Conservation (phyloP, 2,113 vertebrate genomes). For the Macrotis lagotis region DNA sequence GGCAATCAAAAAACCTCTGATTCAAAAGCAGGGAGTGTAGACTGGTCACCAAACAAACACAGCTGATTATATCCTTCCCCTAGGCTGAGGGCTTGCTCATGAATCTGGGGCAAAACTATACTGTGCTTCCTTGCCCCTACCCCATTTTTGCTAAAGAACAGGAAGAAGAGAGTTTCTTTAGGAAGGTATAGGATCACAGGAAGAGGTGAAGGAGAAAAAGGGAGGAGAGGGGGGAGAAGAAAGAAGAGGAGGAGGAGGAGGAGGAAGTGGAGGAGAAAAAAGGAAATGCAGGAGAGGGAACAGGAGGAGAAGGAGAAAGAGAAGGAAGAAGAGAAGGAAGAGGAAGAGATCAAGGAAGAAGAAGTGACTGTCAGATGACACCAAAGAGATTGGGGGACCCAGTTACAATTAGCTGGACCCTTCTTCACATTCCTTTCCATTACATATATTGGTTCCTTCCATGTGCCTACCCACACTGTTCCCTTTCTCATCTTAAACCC, state of each 20-base stretch:
- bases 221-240: neutral
- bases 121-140: neutral
- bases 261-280: neutral
- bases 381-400: neutral
- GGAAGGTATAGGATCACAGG: neutral
- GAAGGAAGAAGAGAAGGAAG: neutral
- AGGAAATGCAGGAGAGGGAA: neutral
- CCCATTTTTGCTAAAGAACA: neutral
- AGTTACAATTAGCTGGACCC: neutral
- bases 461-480: neutral
- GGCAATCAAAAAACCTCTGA: neutral
- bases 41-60: neutral
- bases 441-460: neutral
- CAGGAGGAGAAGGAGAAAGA: neutral
- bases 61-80: neutral
- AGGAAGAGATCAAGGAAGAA: too few relatives aligned
- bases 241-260: neutral
- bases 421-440: neutral
- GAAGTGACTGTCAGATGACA: neutral
- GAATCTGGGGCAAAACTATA: neutral
- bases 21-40: neutral
- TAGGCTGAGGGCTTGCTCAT: neutral
- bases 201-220: neutral
- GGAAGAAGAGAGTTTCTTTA: neutral
- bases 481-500: too few relatives aligned